phyloP scores from a whole-genome alignment of 92 coral and sea anemone genomes.

The Palythoa heliodiscus region DNA sequence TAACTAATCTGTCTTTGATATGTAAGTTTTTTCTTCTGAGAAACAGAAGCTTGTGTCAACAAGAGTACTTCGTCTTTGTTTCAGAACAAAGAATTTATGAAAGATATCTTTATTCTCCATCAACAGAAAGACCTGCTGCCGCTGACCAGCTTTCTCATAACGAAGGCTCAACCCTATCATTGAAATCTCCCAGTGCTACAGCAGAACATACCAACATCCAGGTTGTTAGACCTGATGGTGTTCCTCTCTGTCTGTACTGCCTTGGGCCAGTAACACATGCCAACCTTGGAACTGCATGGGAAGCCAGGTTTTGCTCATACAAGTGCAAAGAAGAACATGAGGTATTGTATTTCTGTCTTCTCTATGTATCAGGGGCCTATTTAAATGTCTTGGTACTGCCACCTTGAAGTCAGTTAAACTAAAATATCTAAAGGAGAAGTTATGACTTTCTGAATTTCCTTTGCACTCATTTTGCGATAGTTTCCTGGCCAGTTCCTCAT shows the following conservation, averaged over 20 bases:
- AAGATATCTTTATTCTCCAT: no score
- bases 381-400: background rate
- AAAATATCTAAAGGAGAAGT: no score
- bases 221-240: constrained; percentile 77
- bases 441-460: no score
- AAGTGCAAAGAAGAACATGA: constrained; percentile 92
- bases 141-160: background rate
- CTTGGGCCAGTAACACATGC: constrained; percentile 73
- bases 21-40: no score
- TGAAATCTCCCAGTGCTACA: constrained; percentile 3
- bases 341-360: constrained; percentile 39
- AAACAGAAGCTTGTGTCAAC: no score
- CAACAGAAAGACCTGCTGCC: background rate
- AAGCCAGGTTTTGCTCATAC: constrained; percentile 88
- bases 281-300: constrained; percentile 73
- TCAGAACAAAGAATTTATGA: background rate
- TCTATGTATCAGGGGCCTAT: background rate
- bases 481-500: no score
- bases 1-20: background rate
- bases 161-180: background rate
- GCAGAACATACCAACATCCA: constrained; percentile 61
- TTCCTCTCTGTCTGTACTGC: constrained; percentile 88
- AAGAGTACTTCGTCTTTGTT: background rate
- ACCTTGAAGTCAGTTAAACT: no score
- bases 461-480: no score